Base-by-base conservation (phyloP, 1,140 invertebrate species). In the Oedothorax gibbosus region DNA sequence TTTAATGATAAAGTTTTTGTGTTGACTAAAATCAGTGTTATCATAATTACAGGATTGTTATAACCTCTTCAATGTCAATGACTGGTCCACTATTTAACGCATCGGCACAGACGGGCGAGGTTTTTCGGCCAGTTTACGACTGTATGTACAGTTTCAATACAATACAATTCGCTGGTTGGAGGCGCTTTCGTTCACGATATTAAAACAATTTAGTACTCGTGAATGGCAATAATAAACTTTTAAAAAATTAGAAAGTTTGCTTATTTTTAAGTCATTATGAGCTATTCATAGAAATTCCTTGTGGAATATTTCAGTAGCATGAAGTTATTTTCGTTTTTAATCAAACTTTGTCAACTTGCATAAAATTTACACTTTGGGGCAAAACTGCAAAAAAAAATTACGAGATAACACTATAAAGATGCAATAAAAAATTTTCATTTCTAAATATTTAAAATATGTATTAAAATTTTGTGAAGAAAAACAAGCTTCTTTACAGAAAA, bases 31-130 rank as follows among this genome's bases (percentile, higher is more conserved):
- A 66, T 84, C 49, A 18, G 20, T 66, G n/a, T 50, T 12, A 35
- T 51, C 21, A 56, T 84, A 60, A 68, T 84, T 84, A 75, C 54
- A n/a, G 18, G 21, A 64, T 84, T 56, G 50, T 69, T 84, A 66
- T 66, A 75, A 84, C 71, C 71, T 75, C 71, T 84, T 62, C 64
- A 75, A 84, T 84, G 81, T 76, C 81, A 75, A 84, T 68, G 81
- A 76, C 81, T 84, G 51, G 62, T 65, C 72, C 72, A 75, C 57
- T 75, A 68, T 72, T 76, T 82, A 56, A 76, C 81, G 81, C 72
- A 84, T 84, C 78, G 66, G 66, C 72, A 60, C 81, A 84, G 81
- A 84, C 81, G 81, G 81, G 81, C 81, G 81, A 84, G 81, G 81
- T 72, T 76, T 35, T 57, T 84, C 71, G 72, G 71, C 56, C 69